phyloP scores from a whole-genome alignment of 2,113 vertebrate species.

The Sinocyclocheilus rhinocerous region DNA sequence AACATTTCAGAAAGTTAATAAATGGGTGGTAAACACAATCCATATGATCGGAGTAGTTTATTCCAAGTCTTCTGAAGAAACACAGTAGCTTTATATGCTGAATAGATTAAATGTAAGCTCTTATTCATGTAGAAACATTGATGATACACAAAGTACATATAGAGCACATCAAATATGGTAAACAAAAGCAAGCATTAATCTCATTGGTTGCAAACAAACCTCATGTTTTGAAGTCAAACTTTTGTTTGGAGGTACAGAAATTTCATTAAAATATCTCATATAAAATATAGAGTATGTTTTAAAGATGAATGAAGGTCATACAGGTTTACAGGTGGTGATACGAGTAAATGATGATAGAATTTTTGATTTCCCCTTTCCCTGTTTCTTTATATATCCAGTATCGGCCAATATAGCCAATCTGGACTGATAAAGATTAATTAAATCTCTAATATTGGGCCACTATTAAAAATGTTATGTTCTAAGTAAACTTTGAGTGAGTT shows the following conservation, averaged over 20 bases:
- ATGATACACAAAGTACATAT: background rate
- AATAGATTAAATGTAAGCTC: background rate
- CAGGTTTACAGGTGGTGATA: too few species aligned
- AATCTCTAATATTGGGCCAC: too few species aligned
- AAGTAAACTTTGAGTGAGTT: background rate
- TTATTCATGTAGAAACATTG: background rate
- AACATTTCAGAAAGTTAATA: background rate
- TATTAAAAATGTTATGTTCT: too few species aligned
- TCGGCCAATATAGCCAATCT: background rate
- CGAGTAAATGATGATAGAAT: background rate
- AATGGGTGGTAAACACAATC: background rate
- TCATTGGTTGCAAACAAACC: too few species aligned
- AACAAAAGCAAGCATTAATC: background rate
- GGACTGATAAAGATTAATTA: background rate
- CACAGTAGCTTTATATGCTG: background rate
- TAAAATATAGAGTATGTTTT: background rate
- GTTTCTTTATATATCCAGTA: background rate
- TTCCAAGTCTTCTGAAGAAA: background rate
- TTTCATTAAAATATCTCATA: background rate
- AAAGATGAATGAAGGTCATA: background rate
- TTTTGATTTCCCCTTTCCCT: background rate
- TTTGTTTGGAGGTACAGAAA: background rate
- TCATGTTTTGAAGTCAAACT: background rate
- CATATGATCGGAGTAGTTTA: background rate
- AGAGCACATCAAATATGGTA: background rate